These are phyloP conservation scores for Boloria selene DNA, from an alignment of 2,888 invertebrate species.

Conservation along the genomic window DNA sequence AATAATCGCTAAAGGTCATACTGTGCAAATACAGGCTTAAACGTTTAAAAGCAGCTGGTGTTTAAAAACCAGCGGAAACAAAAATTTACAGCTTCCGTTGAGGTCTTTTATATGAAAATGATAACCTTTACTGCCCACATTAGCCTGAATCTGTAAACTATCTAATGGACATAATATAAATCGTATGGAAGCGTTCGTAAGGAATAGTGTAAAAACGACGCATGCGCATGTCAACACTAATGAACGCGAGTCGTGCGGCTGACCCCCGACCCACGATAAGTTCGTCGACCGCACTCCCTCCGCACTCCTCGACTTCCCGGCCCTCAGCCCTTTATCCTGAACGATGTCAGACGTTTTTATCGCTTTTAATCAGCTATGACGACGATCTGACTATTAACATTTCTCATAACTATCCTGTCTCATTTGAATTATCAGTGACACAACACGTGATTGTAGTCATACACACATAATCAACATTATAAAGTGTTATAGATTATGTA, in stretches of 20 bases:
- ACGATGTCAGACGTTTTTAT: conserved; percentile 63
- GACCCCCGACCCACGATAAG: conserved; percentile 79
- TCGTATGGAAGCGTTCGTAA: conserved; percentile 5
- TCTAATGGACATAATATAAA: conserved; percentile 43
- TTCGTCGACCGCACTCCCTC: conserved; percentile 70
- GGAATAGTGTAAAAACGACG: conserved; percentile 45
- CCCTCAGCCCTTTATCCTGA: conserved; percentile 49
- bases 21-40: conserved; percentile 46
- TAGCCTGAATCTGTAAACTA: conserved; percentile 40
- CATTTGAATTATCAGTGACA: conserved; percentile 23
- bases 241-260: conserved; percentile 75
- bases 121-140: conserved; percentile 47
- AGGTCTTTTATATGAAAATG: conserved; percentile 48
- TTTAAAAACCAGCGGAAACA: conserved; percentile 55
- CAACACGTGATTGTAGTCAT: neutral
- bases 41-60: conserved; percentile 49
- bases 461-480: too few species aligned
- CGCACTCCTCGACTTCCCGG: conserved; percentile 55
- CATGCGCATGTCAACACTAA: conserved; percentile 67
- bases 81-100: conserved; percentile 60
- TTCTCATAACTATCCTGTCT: conserved; percentile 42
- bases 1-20: conserved; percentile 44
- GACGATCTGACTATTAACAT: conserved; percentile 55
- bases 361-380: conserved; percentile 52
- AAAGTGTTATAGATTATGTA: too few species aligned